Base-by-base conservation (phyloP, 2,113 vertebrate species). In the Zapornia atra region DNA sequence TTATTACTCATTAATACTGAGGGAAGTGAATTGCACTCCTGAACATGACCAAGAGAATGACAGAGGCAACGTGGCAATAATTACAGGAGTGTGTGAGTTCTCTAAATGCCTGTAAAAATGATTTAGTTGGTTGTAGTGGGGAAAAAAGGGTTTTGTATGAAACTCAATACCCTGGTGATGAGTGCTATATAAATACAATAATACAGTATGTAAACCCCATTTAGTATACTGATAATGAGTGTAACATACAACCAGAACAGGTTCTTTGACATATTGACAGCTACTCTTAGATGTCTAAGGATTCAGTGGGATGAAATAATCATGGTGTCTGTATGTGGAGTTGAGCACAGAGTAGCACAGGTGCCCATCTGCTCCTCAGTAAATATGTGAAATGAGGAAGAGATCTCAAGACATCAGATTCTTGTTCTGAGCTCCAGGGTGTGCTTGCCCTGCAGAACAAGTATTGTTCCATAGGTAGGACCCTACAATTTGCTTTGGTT, bases 1-100 rank as follows among this genome's bases (percentile, higher is more conserved):
- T 96, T 97, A 94, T 96, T 93, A 76, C 66, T 93, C 90, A 91
- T 95, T 95, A 96, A 65, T 93, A 84, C n/a, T 2, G 2, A 8
- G 31, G 75, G 33, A 93, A 96, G 48, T 65, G 90, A 93, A 94
- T 84, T 93, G 90, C 91, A 31, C 57, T 93, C 15, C 80, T 89
- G 65, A 82, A 91, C 46, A 61, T 72, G 92, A 76, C 96, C 92
- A 93, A 76, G 65, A 92, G 82, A 95, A 90, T 89, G 92, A 85
- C n/a, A 69, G 65, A 91, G 53, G 76, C 69, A 90, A 79, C 0
- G 54, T 44, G 18, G 59, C 59, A 84, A 91, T 93, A 94, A 92
- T 96, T 94, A 86, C 57, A 84, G 83, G 53, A 95, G 61, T 17
- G 33, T 40, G 53, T 29, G 70, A 65, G 50, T 83, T 94, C 56